A percentile compares a stretch with the other conserved stretches of the same genome.
These are phyloP conservation scores for Abrostola triplasia DNA, from an alignment of 2,888 invertebrate genomes.

Conservation along the genomic window DNA sequence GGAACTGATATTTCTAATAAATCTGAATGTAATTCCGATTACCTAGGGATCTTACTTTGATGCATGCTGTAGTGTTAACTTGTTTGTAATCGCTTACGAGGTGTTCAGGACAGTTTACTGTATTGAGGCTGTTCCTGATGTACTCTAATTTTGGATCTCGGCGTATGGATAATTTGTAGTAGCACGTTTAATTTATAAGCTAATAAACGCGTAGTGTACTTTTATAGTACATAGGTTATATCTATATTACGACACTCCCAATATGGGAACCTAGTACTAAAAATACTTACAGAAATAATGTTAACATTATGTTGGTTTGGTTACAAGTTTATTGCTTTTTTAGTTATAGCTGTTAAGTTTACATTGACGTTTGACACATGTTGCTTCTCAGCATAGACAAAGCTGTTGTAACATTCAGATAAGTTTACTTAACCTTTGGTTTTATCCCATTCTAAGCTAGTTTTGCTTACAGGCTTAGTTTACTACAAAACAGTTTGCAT, in stretches of 20 bases:
- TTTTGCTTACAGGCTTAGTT: slow-evolving; percentile 37
- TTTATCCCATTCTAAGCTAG: slow-evolving; percentile 13
- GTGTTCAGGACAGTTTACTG: slow-evolving; percentile 51
- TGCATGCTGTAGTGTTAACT: slow-evolving; percentile 56
- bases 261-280: slow-evolving; percentile 25
- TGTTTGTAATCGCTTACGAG: slow-evolving; percentile 58
- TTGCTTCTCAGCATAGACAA: slow-evolving; percentile 32
- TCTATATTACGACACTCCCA: slow-evolving; percentile 19
- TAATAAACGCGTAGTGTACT: slow-evolving; percentile 29
- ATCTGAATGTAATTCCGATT: slow-evolving; percentile 58
- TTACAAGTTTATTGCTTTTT: slow-evolving; percentile 33
- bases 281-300: slow-evolving; percentile 24
- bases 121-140: slow-evolving; percentile 49
- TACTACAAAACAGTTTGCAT: slow-evolving; percentile 26
- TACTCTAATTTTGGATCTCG: slow-evolving; percentile 69
- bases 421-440: slow-evolving; percentile 24
- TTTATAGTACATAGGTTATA: slow-evolving; percentile 21
- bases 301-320: slow-evolving; percentile 21
- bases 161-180: slow-evolving; percentile 63
- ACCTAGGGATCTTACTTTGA: slow-evolving; percentile 52
- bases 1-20: slow-evolving; percentile 48
- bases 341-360: slow-evolving; percentile 42
- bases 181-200: slow-evolving; percentile 57
- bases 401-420: slow-evolving; percentile 19
- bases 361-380: slow-evolving; percentile 15